Base-by-base conservation (phyloP, 2,797 vertebrate species). In the Diglossa cyanea region DNA sequence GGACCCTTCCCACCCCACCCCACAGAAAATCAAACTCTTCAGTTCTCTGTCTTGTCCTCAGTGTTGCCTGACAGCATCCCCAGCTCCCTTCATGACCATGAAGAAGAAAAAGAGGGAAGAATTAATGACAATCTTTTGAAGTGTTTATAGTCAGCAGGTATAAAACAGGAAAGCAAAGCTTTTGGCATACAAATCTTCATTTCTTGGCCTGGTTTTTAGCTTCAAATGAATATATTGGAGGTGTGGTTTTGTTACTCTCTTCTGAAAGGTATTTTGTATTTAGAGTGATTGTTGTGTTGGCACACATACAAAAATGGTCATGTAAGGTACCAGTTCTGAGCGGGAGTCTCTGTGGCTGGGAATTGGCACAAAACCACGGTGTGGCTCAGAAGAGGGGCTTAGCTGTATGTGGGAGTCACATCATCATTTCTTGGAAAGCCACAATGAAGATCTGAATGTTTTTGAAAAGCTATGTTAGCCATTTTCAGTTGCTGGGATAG, bases 401-500 rank as follows among this genome's bases (percentile, higher is more conserved):
- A 65, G 80, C 54, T 20, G 20, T 81, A 28, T 55, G 14, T 78
- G 66, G 92, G 55, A 80, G 73, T 94, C 90, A 51, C 81, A 77
- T 86, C 61, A 47, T 92, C 86, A 50, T 81, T 94, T 81, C 78
- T 95, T 78, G 86, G 91, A 91, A 89, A 94, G 92, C 51, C 95
- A 90, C 51, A 10, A 86, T 62, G 90, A 78, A 93, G 77, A 93
- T 79, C 94, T 60, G 91, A 94, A 94, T 4, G 39, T 58, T 92
- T 72, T 86, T 74, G 86, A 91, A 95, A 96, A 95, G 91, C 86
- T 76, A 62, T 20, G 53, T 90, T 96, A 90, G 93, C 67, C 85
- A 51, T 94, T 96, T 95, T 95, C 93, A 82, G 88, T 95, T 90
- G 93, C 92, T 81, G 95, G 93, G 93, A 94, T 88, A 97, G 84